Evolutionary conservation across 2,113 vertebrate species (phyloP).

Genomic region (Xiphophorus couchianus): DNA sequence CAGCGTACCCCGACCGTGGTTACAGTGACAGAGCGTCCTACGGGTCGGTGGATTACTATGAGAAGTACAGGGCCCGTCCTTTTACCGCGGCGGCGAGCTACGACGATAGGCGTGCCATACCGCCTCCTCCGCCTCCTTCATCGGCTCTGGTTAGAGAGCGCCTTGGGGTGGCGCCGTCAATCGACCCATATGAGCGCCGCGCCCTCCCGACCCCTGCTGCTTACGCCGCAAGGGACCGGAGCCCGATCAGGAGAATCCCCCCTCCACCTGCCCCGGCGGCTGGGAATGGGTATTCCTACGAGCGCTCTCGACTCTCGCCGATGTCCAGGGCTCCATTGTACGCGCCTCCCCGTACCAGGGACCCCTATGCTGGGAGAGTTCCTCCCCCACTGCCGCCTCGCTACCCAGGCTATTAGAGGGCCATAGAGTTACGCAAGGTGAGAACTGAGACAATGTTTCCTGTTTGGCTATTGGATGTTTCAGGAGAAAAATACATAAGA

Average conservation of each 20-base stretch:
- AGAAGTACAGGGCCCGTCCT: conserved; percentile 90
- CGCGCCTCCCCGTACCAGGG: conserved; percentile 82
- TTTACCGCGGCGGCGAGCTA: conserved; percentile 62
- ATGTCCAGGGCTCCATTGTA: conserved; percentile 86
- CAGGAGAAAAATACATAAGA: not conserved
- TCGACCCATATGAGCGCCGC: conserved; percentile 87
- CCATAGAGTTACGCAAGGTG: conserved; percentile 70
- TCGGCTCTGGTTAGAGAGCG: conserved; percentile 81
- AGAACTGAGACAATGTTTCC: conserved; percentile 40
- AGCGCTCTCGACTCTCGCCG: conserved; percentile 89
- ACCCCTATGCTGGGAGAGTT: conserved; percentile 83
- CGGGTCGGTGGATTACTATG: conserved; percentile 91
- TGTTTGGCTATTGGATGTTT: not conserved
- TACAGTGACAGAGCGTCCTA: conserved; percentile 84
- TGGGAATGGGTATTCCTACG: conserved; percentile 89
- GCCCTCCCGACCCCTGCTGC: conserved; percentile 80
- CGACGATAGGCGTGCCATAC: conserved; percentile 77
- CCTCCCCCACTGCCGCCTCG: conserved; percentile 76
- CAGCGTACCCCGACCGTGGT: conserved; percentile 83
- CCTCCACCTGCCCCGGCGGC: conserved; percentile 76
- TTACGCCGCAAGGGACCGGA: conserved; percentile 89
- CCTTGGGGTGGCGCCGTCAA: conserved; percentile 71
- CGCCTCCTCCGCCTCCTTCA: conserved; percentile 80
- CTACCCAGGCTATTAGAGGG: conserved; percentile 75
- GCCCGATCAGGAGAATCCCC: conserved; percentile 86